Percentiles rank a stretch among this genome's conserved stretches.
Evolutionary conservation across 2,113 vertebrate genomes (phyloP).

Genomic region (Capreolus pygargus): DNA sequence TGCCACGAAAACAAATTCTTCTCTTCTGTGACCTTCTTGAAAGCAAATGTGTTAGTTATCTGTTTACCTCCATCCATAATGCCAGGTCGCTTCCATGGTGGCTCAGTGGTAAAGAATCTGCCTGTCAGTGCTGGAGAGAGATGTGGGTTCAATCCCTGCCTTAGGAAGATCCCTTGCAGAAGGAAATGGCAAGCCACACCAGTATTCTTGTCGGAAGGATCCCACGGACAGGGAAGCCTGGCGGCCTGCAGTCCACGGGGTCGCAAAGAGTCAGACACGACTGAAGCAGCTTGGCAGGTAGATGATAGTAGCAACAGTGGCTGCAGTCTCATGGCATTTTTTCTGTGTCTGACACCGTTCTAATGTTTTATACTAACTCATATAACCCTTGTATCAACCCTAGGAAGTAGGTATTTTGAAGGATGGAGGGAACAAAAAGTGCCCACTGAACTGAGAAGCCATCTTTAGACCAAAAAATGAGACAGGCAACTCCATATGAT

Average conservation of each 20-base stretch:
- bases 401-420: not conserved
- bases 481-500: not conserved
- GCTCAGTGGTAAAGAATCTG: not conserved
- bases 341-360: not conserved
- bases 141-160: rapidly evolving
- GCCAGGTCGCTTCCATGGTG: not conserved
- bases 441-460: not conserved
- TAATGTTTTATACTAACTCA: not conserved
- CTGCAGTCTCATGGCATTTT: not conserved
- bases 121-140: not conserved
- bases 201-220: not conserved
- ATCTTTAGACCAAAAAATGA: not conserved
- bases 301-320: not conserved
- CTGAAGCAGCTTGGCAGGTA: not conserved
- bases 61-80: not conserved
- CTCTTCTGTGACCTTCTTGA: not conserved
- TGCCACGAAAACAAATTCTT: not conserved
- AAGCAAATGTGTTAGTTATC: not conserved
- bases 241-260: not conserved
- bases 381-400: not conserved
- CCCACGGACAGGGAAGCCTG: not conserved
- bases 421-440: not conserved
- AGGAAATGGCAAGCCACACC: not conserved
- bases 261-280: rapidly evolving
- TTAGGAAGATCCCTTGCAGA: not conserved